Evolutionary conservation across 2,888 invertebrate genomes (phyloP).

Genomic region (Phengaris arion): DNA sequence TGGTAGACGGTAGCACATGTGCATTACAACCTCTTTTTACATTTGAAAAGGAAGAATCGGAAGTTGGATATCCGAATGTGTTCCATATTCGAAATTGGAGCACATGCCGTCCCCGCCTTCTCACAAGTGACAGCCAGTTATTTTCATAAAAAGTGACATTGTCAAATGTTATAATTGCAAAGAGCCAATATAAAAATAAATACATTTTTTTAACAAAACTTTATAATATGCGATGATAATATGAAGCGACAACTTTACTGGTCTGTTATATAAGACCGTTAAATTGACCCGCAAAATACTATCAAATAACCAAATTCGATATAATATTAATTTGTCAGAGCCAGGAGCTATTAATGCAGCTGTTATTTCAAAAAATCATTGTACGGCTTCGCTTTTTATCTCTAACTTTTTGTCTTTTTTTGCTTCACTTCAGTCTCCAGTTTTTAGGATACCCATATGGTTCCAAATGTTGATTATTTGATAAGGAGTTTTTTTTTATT

Average conservation of each 20-base stretch:
- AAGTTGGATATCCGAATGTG: constrained; percentile 55
- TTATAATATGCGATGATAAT: background rate
- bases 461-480: background rate
- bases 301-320: constrained; percentile 19
- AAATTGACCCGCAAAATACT: constrained; percentile 14
- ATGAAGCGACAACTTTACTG: background rate
- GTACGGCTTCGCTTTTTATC: constrained; percentile 27
- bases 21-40: constrained; percentile 49
- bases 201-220: background rate
- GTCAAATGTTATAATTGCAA: constrained; percentile 10
- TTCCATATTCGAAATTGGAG: constrained; percentile 50
- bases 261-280: background rate
- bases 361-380: constrained; percentile 22
- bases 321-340: constrained; percentile 17
- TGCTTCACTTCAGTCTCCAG: background rate
- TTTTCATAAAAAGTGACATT: background rate
- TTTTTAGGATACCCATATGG: constrained; percentile 24
- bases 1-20: constrained; percentile 60
- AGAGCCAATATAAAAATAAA: background rate
- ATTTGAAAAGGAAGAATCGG: constrained; percentile 59
- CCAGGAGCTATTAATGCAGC: constrained; percentile 23
- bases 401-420: constrained; percentile 11
- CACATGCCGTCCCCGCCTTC: constrained; percentile 50
- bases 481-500: too few species aligned
- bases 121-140: constrained; percentile 34